Conservation (phyloP, 2,888 invertebrate species). For the Linnaemya tessellans region DNA sequence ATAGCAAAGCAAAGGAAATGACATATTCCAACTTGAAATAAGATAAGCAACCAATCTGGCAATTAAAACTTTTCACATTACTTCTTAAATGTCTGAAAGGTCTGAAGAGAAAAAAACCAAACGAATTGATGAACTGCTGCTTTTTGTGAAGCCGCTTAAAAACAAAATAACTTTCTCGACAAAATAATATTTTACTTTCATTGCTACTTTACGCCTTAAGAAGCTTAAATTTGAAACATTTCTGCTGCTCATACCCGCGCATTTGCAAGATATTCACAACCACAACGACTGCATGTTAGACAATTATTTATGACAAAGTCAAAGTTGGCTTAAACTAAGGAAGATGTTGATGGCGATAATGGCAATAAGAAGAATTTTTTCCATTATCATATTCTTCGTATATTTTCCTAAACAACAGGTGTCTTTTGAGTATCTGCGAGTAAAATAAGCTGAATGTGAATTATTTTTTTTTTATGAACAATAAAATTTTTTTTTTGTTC, state of each 20-base stretch:
- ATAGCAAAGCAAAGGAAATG: too few species aligned
- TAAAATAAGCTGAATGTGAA: neutral
- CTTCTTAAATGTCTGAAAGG: too few species aligned
- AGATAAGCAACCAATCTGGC: too few species aligned
- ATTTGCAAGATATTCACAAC: neutral
- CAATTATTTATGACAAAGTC: neutral
- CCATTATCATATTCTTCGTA: neutral
- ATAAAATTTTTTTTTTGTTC: neutral
- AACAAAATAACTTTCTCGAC: too few species aligned
- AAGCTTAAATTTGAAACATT: neutral
- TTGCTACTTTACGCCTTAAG: neutral
- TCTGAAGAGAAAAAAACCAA: too few species aligned
- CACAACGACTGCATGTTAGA: neutral
- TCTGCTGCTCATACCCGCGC: neutral
- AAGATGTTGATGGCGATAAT: slow-evolving; percentile 16
- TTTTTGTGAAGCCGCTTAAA: too few species aligned
- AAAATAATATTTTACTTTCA: too few species aligned
- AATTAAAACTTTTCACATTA: too few species aligned
- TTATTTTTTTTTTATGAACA: neutral
- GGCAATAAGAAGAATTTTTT: neutral
- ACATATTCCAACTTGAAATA: too few species aligned
- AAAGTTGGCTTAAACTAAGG: neutral
- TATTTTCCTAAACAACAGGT: slow-evolving; percentile 29
- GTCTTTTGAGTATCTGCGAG: neutral
- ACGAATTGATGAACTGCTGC: too few species aligned